Base-by-base conservation (phyloP, 2,113 vertebrate species). In the Rhynchomys soricoides region DNA sequence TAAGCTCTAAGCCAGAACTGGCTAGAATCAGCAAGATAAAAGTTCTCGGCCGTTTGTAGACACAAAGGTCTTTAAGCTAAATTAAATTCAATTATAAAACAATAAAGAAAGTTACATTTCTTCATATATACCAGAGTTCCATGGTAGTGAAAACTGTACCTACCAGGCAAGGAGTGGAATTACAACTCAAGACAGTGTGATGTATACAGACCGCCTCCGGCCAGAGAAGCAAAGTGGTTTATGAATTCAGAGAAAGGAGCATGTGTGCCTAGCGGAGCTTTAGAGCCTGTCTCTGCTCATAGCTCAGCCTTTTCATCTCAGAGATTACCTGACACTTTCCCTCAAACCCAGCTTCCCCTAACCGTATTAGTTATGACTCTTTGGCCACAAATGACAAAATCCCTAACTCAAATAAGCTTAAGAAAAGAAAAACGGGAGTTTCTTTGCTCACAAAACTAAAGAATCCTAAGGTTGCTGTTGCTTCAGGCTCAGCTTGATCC, bases 1-100 rank as follows among this genome's bases (percentile, higher is more conserved):
- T 21, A 4, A 22, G 7, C 48, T 92, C 82, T 82, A 77, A 91
- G 40, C 50, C 79, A 81, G 79, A 62, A 52, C n/a, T 52, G 9
- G 22, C 43, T 7, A n/a, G 17, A 74, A 77, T 29, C 29, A 3
- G 24, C 90, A 92, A 97, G 85, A 97, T 81, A 57, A 97, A 97
- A 97, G 52, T 71, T 96, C 74, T 78, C 64, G 0, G 10, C 85
- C 91, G 88, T 91, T 66, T 85, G 74, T 45, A 78, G 85, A 92
- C 77, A 77, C 24, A 64, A 90, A 57, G 57, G 34, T 24, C 83
- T 89, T 45, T 79, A 90, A 95, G 94, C 79, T 97, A 95, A 96
- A 96, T 93, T 94, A 96, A 96, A 66, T 52, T 90, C 96, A 95
- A 91, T 97, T 97, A 97, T 88, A 95, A 96, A 96, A 95, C 96